A percentile compares a stretch with the other conserved stretches of the same genome.
Evolutionary conservation across 2,797 vertebrate species (phyloP).

Genomic region (Sebastes iracundus): DNA sequence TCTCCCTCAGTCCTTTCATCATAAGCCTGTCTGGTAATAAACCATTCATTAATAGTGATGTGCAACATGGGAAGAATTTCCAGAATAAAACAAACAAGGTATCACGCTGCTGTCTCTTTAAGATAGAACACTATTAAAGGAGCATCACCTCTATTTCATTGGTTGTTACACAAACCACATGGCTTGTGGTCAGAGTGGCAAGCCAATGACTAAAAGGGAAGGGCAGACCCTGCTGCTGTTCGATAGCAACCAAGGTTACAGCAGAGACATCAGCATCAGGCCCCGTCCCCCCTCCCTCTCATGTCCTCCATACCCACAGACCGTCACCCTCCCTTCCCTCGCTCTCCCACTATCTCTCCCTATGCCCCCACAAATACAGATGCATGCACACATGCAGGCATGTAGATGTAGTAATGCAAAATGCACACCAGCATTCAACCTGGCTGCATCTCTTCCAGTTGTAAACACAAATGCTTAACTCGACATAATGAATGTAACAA

Average conservation of each 20-base stretch:
- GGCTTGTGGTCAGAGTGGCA: conserved; percentile 77
- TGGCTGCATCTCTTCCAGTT: neutral
- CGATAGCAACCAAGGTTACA: conserved; percentile 89
- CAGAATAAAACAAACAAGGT: conserved; percentile 48
- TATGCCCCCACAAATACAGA: conserved; percentile 48
- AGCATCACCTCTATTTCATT: conserved; percentile 75
- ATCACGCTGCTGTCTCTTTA: conserved; percentile 76
- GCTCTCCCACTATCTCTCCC: neutral
- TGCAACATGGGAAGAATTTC: conserved; percentile 25
- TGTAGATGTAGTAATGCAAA: neutral
- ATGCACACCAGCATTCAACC: neutral
- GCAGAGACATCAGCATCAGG: conserved; percentile 85
- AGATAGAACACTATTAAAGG: conserved; percentile 68
- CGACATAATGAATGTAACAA: neutral
- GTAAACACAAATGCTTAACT: neutral
- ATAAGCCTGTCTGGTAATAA: neutral
- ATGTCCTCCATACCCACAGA: conserved; percentile 64
- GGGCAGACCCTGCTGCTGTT: conserved; percentile 84
- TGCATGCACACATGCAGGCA: conserved; percentile 14
- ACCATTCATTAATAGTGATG: conserved; percentile 12
- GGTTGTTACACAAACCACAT: conserved; percentile 77
- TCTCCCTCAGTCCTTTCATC: conserved; percentile 10
- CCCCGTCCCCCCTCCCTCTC: conserved; percentile 59
- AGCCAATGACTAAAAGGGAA: conserved; percentile 82
- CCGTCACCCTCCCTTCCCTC: conserved; percentile 18